Evolutionary conservation across 2,797 vertebrate genomes (phyloP).

Genomic region (Chelonia mydas): DNA sequence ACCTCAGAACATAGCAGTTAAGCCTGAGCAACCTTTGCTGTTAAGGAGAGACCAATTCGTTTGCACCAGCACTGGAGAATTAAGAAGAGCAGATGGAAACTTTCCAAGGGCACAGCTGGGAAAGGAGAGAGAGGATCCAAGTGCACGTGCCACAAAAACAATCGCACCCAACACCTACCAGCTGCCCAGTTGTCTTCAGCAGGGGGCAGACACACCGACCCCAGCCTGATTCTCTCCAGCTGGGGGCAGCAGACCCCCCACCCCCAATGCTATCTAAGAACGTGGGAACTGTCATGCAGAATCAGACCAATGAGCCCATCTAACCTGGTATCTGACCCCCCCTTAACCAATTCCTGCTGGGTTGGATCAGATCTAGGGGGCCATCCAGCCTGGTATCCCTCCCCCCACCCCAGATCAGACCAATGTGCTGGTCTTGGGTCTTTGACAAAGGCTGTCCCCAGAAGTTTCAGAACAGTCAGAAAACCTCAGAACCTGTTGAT

Average conservation of each 20-base stretch:
- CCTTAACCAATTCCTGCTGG: not conserved
- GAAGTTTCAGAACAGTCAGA: not conserved
- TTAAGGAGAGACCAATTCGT: not conserved
- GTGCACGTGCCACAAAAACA: not conserved
- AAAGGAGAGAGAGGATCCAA: not conserved
- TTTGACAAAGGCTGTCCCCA: not conserved
- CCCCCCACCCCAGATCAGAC: not conserved
- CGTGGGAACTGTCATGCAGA: not conserved
- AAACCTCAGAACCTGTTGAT: not conserved
- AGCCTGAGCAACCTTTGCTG: not conserved
- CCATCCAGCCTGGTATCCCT: not conserved
- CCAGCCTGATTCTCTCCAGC: not conserved
- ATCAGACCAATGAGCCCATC: not conserved
- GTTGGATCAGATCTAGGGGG: not conserved
- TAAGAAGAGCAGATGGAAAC: not conserved
- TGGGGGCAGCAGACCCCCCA: not conserved
- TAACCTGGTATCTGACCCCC: not conserved
- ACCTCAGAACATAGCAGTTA: not conserved
- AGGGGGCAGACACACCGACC: no score
- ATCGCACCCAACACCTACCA: not conserved
- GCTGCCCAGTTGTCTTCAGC: not conserved
- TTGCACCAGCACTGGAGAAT: not conserved
- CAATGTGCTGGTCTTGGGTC: not conserved
- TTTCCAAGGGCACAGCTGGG: not conserved
- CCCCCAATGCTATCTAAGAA: not conserved